phyloP scores from a whole-genome alignment of 2,888 invertebrate species.

The Leistus spinibarbis region DNA sequence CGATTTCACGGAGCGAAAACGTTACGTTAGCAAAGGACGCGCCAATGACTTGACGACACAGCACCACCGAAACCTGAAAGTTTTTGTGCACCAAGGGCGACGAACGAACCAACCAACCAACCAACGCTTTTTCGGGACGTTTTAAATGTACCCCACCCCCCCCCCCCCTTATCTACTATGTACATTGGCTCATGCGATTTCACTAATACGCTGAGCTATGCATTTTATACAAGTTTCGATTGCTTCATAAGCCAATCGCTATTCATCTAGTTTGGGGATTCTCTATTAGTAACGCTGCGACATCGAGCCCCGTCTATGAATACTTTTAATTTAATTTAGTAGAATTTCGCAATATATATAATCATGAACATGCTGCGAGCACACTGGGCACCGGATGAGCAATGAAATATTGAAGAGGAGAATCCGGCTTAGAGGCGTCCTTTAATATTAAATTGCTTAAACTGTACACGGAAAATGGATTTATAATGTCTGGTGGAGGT shows the following conservation, averaged over 20 bases:
- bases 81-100: slow-evolving; percentile 1
- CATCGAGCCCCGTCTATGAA: background rate
- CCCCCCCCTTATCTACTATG: background rate
- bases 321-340: too few species aligned
- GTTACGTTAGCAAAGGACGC: slow-evolving; percentile 23
- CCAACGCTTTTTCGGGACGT: slow-evolving; percentile 3
- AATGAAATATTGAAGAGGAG: slow-evolving; percentile 33
- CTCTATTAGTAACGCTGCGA: slow-evolving; percentile 20
- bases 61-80: background rate
- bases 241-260: slow-evolving; percentile 35
- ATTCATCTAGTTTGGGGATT: slow-evolving; percentile 32
- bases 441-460: slow-evolving; percentile 38
- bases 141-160: slow-evolving; percentile 24
- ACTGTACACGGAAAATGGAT: slow-evolving; percentile 37
- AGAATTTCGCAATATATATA: too few species aligned
- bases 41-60: slow-evolving; percentile 17
- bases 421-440: slow-evolving; percentile 35
- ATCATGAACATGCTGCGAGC: background rate
- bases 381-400: slow-evolving; percentile 14
- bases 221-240: slow-evolving; percentile 38
- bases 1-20: slow-evolving; percentile 44
- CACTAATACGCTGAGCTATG: slow-evolving; percentile 39
- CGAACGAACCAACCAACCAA: too few species aligned
- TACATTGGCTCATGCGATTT: slow-evolving; percentile 27
- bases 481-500: slow-evolving; percentile 34